These are phyloP conservation scores for Actenoides hombroni DNA, from an alignment of 2,113 vertebrate genomes.

Conservation along the genomic window DNA sequence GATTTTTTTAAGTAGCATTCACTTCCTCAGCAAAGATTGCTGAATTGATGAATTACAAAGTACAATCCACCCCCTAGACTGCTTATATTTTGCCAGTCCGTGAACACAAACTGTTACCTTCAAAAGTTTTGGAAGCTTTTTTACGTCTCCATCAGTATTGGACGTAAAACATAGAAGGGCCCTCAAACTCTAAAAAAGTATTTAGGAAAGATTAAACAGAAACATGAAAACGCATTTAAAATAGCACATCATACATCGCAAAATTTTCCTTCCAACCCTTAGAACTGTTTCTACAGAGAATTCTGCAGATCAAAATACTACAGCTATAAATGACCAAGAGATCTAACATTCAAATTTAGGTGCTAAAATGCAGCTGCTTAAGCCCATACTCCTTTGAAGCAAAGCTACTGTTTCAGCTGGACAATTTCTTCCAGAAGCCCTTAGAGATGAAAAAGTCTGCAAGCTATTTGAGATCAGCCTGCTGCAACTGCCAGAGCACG, in stretches of 20 bases:
- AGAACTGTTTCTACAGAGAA: slow-evolving; percentile 5
- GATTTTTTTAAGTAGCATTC: neutral
- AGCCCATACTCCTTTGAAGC: slow-evolving; percentile 37
- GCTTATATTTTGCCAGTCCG: neutral
- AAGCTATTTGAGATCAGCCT: slow-evolving; percentile 23
- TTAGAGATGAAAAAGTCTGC: slow-evolving; percentile 4
- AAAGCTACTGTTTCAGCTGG: slow-evolving; percentile 57
- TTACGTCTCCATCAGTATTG: neutral
- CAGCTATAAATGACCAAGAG: slow-evolving; percentile 46
- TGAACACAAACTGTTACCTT: neutral
- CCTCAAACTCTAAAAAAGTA: neutral
- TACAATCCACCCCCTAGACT: neutral
- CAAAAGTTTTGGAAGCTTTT: neutral
- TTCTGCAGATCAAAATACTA: slow-evolving; percentile 32
- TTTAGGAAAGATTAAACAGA: neutral
- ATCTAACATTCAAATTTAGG: slow-evolving; percentile 54
- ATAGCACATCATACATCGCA: neutral
- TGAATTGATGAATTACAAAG: neutral
- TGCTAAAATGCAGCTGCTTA: slow-evolving; percentile 50
- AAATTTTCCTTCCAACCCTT: neutral
- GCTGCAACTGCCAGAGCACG: slow-evolving; percentile 2
- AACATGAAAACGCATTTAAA: neutral
- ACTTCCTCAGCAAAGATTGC: neutral
- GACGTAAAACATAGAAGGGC: neutral
- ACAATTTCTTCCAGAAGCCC: slow-evolving; percentile 56